phyloP scores from a whole-genome alignment of 2,888 invertebrate species.

The Lasius platythorax region DNA sequence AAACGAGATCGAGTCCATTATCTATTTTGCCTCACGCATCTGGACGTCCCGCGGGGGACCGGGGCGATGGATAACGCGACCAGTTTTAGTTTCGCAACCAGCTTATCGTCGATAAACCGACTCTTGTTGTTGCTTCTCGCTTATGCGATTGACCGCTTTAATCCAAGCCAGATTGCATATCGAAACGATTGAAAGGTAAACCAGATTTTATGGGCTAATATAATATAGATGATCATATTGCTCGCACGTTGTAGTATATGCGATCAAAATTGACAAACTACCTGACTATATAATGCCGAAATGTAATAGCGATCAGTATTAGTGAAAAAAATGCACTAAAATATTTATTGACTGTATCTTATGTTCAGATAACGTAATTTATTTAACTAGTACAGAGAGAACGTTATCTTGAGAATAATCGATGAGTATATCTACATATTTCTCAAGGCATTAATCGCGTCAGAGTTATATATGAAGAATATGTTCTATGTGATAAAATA shows the following conservation, averaged over 20 bases:
- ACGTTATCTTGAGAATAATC: background rate
- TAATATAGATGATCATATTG: constrained; percentile 25
- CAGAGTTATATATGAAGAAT: constrained; percentile 26
- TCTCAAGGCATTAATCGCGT: background rate
- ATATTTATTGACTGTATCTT: constrained; percentile 48
- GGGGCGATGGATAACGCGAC: background rate
- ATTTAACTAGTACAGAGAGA: background rate
- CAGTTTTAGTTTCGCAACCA: constrained; percentile 20
- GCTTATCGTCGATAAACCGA: constrained; percentile 31
- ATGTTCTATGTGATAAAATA: constrained; percentile 3
- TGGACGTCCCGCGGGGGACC: constrained; percentile 13
- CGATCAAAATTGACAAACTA: constrained; percentile 39
- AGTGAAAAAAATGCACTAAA: constrained; percentile 23
- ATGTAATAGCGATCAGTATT: constrained; percentile 49
- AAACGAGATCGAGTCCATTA: constrained; percentile 19
- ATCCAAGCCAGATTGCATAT: constrained; percentile 27
- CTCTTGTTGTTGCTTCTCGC: constrained; percentile 18
- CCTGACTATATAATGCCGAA: background rate
- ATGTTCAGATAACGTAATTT: constrained; percentile 6
- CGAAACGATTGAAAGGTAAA: constrained; percentile 24
- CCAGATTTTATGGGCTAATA: constrained; percentile 33
- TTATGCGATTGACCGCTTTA: constrained; percentile 25
- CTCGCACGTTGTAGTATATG: background rate
- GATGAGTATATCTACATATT: background rate
- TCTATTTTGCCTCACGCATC: constrained; percentile 30